Percentiles rank a stretch among this genome's conserved stretches.
Conservation (phyloP, 2,888 invertebrate genomes). For the Dicycla oo region DNA sequence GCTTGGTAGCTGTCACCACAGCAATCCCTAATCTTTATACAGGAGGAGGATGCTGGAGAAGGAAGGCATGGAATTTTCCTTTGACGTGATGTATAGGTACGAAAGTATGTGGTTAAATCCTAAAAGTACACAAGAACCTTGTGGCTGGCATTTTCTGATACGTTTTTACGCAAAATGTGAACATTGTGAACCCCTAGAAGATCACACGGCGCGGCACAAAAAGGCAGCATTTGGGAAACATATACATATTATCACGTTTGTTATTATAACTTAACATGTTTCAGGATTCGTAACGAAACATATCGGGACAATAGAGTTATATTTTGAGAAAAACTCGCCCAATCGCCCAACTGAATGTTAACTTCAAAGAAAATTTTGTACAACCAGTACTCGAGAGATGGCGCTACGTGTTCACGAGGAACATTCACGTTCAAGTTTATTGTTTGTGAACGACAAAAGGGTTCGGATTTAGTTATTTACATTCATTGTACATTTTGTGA, state of each 20-base stretch:
- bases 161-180: constrained; percentile 12
- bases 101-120: background rate
- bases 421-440: constrained; percentile 40
- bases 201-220: constrained; percentile 27
- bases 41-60: background rate
- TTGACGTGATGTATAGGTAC: no score
- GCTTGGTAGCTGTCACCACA: no score
- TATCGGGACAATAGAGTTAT: constrained; percentile 26
- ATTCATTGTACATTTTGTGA: constrained; percentile 53
- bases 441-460: constrained; percentile 37
- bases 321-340: background rate
- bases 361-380: constrained; percentile 34
- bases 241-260: constrained; percentile 10
- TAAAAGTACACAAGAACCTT: background rate
- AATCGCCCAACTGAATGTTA: background rate
- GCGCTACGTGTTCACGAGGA: constrained; percentile 10
- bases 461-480: constrained; percentile 50
- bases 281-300: constrained; percentile 34
- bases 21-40: background rate
- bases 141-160: background rate
- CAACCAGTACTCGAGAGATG: constrained; percentile 34
- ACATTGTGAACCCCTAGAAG: constrained; percentile 47
- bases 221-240: constrained; percentile 3
- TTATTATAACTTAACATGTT: constrained; percentile 33
- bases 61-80: no score